phyloP scores from a whole-genome alignment of 1,140 invertebrate species.

The Calephelis virginiensis region DNA sequence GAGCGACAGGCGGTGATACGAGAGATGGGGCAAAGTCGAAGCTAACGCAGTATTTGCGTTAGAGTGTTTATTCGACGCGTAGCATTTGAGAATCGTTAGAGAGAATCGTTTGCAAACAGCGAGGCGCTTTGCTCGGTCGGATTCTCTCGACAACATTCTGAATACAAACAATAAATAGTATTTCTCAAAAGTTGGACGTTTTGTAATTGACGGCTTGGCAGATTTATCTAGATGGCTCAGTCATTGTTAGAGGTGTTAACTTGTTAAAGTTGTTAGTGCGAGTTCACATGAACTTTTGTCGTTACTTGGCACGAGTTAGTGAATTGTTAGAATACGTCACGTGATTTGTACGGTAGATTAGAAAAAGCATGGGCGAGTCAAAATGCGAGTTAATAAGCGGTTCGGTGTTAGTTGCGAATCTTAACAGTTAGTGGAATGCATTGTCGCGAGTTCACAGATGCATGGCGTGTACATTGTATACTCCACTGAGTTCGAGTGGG shows the following conservation, averaged over 20 bases:
- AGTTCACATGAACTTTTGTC: conserved; percentile 68
- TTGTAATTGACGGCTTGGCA: conserved; percentile 71
- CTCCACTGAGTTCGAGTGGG: conserved; percentile 82
- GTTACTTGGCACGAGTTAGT: conserved; percentile 57
- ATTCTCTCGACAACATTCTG: conserved; percentile 63
- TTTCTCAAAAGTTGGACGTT: conserved; percentile 73
- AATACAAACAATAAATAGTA: conserved; percentile 71
- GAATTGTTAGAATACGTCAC: conserved; percentile 61
- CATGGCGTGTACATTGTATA: conserved; percentile 87
- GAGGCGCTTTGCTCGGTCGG: conserved; percentile 62
- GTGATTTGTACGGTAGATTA: conserved; percentile 47
- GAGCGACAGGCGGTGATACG: conserved; percentile 20
- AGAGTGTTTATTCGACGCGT: conserved; percentile 68
- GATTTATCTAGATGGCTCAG: conserved; percentile 76
- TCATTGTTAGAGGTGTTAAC: conserved; percentile 73
- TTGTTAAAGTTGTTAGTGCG: conserved; percentile 73
- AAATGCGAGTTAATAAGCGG: conserved; percentile 42
- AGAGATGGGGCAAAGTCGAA: conserved; percentile 28
- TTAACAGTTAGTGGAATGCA: conserved; percentile 75
- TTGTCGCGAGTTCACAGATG: conserved; percentile 86
- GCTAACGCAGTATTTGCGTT: conserved; percentile 57
- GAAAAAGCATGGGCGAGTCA: conserved; percentile 24
- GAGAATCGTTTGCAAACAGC: conserved; percentile 70
- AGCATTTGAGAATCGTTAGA: conserved; percentile 74
- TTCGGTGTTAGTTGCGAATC: conserved; percentile 51